Conservation (phyloP, 2,113 vertebrate genomes). For the Scalopus aquaticus region DNA sequence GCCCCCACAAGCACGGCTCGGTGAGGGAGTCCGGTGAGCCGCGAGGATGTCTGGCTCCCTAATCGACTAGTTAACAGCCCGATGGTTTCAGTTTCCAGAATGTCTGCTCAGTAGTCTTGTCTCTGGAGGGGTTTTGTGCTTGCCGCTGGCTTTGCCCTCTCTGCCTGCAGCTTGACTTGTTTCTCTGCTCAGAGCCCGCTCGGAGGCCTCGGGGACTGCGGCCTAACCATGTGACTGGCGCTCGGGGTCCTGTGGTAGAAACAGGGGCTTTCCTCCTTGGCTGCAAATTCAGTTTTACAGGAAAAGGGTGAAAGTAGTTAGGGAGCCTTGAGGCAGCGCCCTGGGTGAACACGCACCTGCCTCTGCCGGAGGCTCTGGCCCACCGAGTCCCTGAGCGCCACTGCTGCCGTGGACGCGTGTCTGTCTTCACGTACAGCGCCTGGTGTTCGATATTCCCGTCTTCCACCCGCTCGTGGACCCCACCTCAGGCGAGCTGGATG, state of each 20-base stretch:
- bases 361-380: no score
- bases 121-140: no score
- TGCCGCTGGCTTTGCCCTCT: neutral
- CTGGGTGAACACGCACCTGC: neutral
- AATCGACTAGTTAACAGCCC: no score
- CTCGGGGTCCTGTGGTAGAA: neutral
- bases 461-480: slow-evolving; percentile 98
- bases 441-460: slow-evolving; percentile 97
- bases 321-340: neutral
- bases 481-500: slow-evolving; percentile 95
- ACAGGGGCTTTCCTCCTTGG: neutral
- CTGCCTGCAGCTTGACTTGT: neutral
- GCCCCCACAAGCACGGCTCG: no score
- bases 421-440: slow-evolving; percentile 85
- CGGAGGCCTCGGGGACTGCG: no score
- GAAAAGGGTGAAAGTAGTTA: neutral
- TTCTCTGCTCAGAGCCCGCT: neutral
- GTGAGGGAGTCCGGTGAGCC: no score
- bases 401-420: neutral
- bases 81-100: neutral
- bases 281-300: neutral
- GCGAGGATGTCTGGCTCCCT: no score
- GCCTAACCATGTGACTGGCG: neutral
- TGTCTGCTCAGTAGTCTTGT: neutral
- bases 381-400: no score